Percentiles rank a stretch among this genome's conserved stretches.
These are phyloP conservation scores for Lutraria lutraria DNA, from an alignment of 2,888 invertebrate species.

Conservation along the genomic window DNA sequence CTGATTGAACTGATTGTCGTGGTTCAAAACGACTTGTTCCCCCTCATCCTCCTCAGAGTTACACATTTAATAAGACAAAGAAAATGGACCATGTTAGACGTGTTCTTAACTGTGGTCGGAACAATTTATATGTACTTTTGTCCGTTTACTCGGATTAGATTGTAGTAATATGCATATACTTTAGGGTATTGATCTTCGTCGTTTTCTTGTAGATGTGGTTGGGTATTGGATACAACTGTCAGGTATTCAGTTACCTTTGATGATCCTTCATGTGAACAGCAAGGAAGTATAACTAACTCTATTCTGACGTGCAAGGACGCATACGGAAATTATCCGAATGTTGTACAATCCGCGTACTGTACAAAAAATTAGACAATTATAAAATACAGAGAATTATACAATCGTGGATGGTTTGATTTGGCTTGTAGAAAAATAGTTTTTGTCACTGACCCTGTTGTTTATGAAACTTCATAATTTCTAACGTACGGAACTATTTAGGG, in stretches of 20 bases:
- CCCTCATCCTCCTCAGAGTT: background rate
- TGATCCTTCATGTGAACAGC: background rate
- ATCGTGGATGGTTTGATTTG: background rate
- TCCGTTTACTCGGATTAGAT: background rate
- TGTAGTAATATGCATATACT: background rate
- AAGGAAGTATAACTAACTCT: background rate
- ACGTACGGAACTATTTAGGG: no score
- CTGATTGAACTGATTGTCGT: background rate
- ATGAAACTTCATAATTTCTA: no score
- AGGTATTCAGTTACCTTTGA: background rate
- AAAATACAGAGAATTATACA: background rate
- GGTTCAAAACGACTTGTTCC: background rate
- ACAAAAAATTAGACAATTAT: background rate
- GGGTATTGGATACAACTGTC: background rate
- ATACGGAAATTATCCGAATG: background rate
- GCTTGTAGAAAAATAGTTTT: no score
- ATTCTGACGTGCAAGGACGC: background rate
- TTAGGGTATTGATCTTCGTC: background rate
- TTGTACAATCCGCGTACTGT: conserved; percentile 6
- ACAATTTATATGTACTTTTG: background rate
- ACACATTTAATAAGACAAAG: background rate
- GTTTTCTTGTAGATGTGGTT: conserved; percentile 13
- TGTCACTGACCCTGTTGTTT: no score
- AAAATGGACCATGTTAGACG: background rate
- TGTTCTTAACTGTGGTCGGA: background rate